Evolutionary conservation across 2,888 invertebrate genomes (phyloP).

Genomic region (Agapostemon virescens): DNA sequence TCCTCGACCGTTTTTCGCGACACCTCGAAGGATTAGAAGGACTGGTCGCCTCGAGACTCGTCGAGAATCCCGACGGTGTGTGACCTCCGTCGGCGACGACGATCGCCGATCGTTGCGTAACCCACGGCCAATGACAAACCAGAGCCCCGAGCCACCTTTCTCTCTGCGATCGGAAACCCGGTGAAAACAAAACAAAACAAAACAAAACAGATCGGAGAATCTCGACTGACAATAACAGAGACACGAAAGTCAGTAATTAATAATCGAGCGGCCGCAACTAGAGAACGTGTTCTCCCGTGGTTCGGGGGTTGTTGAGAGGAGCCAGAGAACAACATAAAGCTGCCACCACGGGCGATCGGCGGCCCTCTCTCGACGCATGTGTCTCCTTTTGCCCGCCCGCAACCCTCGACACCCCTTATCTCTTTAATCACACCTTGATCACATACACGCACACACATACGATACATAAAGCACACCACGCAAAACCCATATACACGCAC

Average conservation of each 20-base stretch:
- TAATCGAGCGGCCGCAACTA: constrained; percentile 45
- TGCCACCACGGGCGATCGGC: constrained; percentile 41
- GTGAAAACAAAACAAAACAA: too few relatives aligned
- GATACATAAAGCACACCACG: too few relatives aligned
- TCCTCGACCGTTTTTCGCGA: constrained; percentile 1
- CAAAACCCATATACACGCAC: background rate
- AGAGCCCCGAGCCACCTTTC: constrained; percentile 79
- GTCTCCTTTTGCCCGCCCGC: constrained; percentile 38
- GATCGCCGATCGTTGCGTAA: constrained; percentile 53
- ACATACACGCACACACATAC: background rate
- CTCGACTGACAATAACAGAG: constrained; percentile 24
- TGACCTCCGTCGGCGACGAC: constrained; percentile 56
- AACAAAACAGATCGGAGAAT: constrained; percentile 14
- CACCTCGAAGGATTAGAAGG: background rate
- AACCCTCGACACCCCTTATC: background rate
- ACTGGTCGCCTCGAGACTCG: constrained; percentile 37
- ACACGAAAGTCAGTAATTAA: background rate
- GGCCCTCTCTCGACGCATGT: constrained; percentile 48
- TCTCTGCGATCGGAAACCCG: constrained; percentile 58
- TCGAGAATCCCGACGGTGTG: constrained; percentile 36
- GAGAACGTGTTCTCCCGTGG: constrained; percentile 28
- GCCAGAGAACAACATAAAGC: constrained; percentile 28
- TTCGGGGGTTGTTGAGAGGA: constrained; percentile 28
- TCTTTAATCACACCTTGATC: background rate
- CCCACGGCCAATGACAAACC: constrained; percentile 80